Percentiles rank a stretch among this genome's conserved stretches.
phyloP scores from a whole-genome alignment of 2,797 vertebrate species.

The Gephyroberyx darwinii region DNA sequence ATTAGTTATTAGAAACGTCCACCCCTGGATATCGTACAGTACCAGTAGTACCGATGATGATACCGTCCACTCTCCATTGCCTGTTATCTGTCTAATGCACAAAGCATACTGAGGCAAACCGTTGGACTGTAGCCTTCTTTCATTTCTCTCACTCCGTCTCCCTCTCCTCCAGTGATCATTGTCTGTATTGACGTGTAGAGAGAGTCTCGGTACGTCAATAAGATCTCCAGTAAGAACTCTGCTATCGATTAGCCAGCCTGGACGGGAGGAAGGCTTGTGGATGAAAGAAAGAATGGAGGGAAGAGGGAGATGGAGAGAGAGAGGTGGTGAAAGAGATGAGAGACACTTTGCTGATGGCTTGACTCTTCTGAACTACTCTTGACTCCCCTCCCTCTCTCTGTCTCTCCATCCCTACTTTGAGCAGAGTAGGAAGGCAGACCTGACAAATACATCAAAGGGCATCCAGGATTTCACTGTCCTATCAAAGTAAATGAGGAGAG shows the following conservation, averaged over 20 bases:
- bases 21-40: background rate
- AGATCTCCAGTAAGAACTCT: slow-evolving; percentile 68
- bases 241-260: slow-evolving; percentile 60
- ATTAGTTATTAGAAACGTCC: slow-evolving; percentile 35
- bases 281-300: slow-evolving; percentile 34
- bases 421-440: slow-evolving; percentile 19
- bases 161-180: slow-evolving; percentile 58
- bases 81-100: background rate
- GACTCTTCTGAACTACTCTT: slow-evolving; percentile 23
- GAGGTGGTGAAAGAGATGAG: background rate
- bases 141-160: slow-evolving; percentile 15
- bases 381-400: slow-evolving; percentile 2
- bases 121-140: background rate
- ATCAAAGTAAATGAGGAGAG: slow-evolving; percentile 49
- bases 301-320: background rate
- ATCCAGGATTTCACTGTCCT: slow-evolving; percentile 26
- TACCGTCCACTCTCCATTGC: background rate
- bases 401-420: slow-evolving; percentile 26
- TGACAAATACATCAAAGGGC: slow-evolving; percentile 46
- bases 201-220: slow-evolving; percentile 64
- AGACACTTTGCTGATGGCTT: background rate
- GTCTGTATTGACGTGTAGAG: slow-evolving; percentile 63
- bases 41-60: slow-evolving; percentile 7
- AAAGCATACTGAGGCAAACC: slow-evolving; percentile 12
- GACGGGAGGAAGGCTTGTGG: slow-evolving; percentile 40